Evolutionary conservation across 2,113 vertebrate species (phyloP).

Genomic region (Symphodus melops): DNA sequence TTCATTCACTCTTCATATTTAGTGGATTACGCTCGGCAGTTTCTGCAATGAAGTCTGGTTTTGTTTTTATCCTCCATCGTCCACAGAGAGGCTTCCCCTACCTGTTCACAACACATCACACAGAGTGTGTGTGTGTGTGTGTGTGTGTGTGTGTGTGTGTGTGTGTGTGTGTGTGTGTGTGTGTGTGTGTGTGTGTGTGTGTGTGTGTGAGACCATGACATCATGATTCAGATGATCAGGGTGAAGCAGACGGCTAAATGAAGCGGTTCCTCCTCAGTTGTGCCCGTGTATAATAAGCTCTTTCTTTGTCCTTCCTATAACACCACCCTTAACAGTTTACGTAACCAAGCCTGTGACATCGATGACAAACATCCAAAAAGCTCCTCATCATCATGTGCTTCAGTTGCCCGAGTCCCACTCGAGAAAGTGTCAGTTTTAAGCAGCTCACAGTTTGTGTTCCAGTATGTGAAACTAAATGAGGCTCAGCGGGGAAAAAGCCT

Average conservation of each 20-base stretch:
- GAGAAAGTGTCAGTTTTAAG: not conserved
- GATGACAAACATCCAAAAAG: not conserved
- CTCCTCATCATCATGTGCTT: slow-evolving; percentile 25
- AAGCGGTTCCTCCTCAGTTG: not conserved
- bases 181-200: not conserved
- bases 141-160: no score
- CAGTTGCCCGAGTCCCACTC: not conserved
- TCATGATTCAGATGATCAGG: slow-evolving; percentile 65
- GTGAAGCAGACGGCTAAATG: slow-evolving; percentile 47
- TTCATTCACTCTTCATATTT: not conserved
- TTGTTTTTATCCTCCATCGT: not conserved
- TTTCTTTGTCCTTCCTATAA: slow-evolving; percentile 43
- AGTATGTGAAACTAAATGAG: slow-evolving; percentile 2
- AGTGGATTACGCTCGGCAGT: not conserved
- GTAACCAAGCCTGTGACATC: slow-evolving; percentile 38
- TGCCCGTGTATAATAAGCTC: slow-evolving; percentile 47
- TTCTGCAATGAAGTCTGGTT: not conserved
- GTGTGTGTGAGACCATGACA: slow-evolving; percentile 57
- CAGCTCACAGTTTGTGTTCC: not conserved
- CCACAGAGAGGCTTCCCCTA: not conserved
- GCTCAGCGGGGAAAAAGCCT: slow-evolving; percentile 1
- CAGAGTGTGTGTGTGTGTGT: no score
- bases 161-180: no score
- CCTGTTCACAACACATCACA: not conserved
- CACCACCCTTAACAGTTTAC: slow-evolving; percentile 36